These are phyloP conservation scores for Cetoscarus ocellatus DNA, from an alignment of 2,797 vertebrate species.

Conservation along the genomic window DNA sequence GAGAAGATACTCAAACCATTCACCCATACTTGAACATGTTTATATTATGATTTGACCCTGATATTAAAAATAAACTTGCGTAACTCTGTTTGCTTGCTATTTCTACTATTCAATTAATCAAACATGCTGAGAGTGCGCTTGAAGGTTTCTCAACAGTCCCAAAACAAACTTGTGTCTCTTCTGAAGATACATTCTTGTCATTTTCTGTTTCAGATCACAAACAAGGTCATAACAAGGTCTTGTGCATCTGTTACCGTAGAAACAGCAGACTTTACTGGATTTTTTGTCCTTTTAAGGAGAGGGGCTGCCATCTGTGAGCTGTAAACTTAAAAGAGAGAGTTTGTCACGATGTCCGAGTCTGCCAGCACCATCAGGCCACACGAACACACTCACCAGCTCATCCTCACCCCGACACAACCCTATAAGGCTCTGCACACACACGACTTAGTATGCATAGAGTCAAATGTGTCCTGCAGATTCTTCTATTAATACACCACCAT, in stretches of 20 bases:
- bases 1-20: too few relatives aligned
- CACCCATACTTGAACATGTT: too few relatives aligned
- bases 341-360: slow-evolving; percentile 11
- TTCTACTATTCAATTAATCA: too few relatives aligned
- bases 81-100: too few relatives aligned
- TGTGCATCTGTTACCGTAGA: slow-evolving; percentile 15
- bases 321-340: slow-evolving; percentile 11
- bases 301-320: slow-evolving; percentile 30
- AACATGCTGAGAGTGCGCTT: too few relatives aligned
- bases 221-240: background rate
- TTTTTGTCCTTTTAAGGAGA: slow-evolving; percentile 47
- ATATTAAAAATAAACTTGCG: too few relatives aligned
- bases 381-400: background rate
- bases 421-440: slow-evolving; percentile 36
- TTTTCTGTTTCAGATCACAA: background rate
- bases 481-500: slow-evolving; percentile 22
- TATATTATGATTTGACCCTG: too few relatives aligned
- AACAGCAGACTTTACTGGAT: slow-evolving; percentile 1
- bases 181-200: too few relatives aligned
- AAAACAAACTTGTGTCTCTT: too few relatives aligned
- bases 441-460: background rate
- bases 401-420: slow-evolving; percentile 24
- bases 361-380: slow-evolving; percentile 6
- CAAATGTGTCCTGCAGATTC: slow-evolving; percentile 7
- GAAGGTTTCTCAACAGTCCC: too few relatives aligned